Evolutionary conservation across 2,888 invertebrate species (phyloP), one percentile per base, ranked within the genome.

Genomic region (Corbicula japonica): DNA sequence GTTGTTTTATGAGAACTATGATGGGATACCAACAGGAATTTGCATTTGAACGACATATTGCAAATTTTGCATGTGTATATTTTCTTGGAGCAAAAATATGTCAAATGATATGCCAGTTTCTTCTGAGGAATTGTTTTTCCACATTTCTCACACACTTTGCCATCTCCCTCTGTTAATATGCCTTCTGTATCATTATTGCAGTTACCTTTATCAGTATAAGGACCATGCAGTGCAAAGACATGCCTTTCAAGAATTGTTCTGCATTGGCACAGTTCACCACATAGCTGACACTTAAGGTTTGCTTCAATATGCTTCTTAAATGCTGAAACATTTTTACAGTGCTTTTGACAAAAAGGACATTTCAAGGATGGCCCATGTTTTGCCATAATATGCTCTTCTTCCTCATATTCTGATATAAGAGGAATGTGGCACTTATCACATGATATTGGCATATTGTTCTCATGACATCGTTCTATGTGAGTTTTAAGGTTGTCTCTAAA

Each of bases 71-170:
- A 58, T 58, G 23, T 35, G 21, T 15, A 35, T n/a, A 21, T n/a
- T 21, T n/a, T n/a, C 2, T 58, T 28, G 4, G 35, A 21, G 28
- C 58, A 58, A 5, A 23, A 5, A 21, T 23, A 35, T n/a, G 21
- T 34, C 21, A 23, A 35, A 18, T 58, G 58, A 3, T 30, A 5
- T 21, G 8, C 21, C 2, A 58, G 58, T n/a, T 12, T 1, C 15
- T 35, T 58, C 12, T 34, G 21, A 8, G 21, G 6, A n/a, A 58
- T 35, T 35, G 35, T 58, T 1, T 10, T 58, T 2, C 58, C 58
- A 58, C 58, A 58, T 35, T 35, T 58, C 35, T 58, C 58, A 35
- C 58, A 58, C 21, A 58, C n/a, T n/a, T n/a, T n/a, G n/a, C n/a
- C n/a, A n/a, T n/a, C n/a, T n/a, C n/a, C n/a, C n/a, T n/a, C n/a